phyloP scores from a whole-genome alignment of 2,113 vertebrate species.

The Cyphomyrus plagiostoma region DNA sequence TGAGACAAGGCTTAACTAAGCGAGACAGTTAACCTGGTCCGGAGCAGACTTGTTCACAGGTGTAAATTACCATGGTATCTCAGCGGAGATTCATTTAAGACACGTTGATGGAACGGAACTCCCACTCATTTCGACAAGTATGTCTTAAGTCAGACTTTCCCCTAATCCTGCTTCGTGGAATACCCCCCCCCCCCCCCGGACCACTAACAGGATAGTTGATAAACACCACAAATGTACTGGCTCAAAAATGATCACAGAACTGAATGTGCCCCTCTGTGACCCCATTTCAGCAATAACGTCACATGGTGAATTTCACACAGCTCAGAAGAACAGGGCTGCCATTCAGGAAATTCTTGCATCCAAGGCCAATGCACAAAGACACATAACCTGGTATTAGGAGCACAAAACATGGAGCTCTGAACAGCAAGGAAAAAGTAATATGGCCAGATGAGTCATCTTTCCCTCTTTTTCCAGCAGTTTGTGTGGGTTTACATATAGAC shows the following conservation, averaged over 20 bases:
- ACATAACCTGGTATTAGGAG: background rate
- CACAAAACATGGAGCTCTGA: background rate
- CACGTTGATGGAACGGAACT: no score
- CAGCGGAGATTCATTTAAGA: no score
- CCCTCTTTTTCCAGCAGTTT: no score
- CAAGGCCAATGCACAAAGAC: background rate
- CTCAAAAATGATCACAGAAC: background rate
- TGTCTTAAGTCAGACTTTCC: no score
- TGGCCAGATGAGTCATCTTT: background rate
- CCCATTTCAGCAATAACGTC: background rate
- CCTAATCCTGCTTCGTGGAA: no score
- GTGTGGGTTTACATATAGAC: no score
- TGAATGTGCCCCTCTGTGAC: background rate
- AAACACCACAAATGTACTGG: background rate
- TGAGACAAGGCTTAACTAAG: no score
- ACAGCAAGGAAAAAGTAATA: background rate
- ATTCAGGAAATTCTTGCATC: background rate
- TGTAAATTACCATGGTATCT: no score
- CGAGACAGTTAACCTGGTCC: no score
- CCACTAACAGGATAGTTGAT: background rate
- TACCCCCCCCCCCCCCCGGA: background rate
- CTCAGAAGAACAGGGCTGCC: background rate
- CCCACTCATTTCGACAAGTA: no score
- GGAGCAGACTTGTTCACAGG: no score
- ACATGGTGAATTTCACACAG: background rate